A percentile compares a stretch with the other conserved stretches of the same genome.
These are phyloP conservation scores for Helicolenus hilgendorfi DNA, from an alignment of 2,797 vertebrate species.

Conservation along the genomic window DNA sequence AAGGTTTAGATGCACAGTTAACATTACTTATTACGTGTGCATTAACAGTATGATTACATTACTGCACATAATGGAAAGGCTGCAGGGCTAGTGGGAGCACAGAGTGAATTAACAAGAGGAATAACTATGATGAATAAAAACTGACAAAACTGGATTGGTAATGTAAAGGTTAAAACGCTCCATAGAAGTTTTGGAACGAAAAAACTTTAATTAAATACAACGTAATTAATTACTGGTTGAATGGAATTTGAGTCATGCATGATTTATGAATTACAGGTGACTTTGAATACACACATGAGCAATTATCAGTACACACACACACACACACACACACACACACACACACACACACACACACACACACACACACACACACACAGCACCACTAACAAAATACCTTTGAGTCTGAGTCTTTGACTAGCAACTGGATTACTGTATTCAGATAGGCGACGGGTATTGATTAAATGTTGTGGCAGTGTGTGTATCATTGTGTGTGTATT, in stretches of 20 bases:
- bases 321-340: not conserved
- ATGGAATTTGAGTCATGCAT: not conserved
- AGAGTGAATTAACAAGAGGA: not conserved
- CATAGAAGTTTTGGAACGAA: not conserved
- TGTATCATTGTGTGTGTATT: slow-evolving; percentile 8
- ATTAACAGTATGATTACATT: not conserved
- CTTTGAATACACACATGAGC: not conserved
- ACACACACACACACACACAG: not conserved
- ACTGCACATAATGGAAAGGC: not conserved
- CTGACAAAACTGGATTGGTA: not conserved
- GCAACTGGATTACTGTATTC: not conserved
- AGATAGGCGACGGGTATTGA: slow-evolving; percentile 1
- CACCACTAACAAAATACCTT: not conserved
- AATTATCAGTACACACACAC: not conserved
- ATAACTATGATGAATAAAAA: not conserved
- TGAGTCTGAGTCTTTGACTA: not conserved
- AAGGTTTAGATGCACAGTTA: not conserved
- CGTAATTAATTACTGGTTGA: not conserved
- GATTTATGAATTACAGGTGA: not conserved
- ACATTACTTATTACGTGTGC: not conserved
- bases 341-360: not conserved
- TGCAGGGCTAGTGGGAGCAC: not conserved
- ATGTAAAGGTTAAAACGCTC: not conserved
- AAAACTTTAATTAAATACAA: not conserved
- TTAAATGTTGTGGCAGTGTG: not conserved